These are phyloP conservation scores for Bolinopsis microptera DNA, from an alignment of 37 sponge, comb jelly and placozoan species.

Conservation along the genomic window DNA sequence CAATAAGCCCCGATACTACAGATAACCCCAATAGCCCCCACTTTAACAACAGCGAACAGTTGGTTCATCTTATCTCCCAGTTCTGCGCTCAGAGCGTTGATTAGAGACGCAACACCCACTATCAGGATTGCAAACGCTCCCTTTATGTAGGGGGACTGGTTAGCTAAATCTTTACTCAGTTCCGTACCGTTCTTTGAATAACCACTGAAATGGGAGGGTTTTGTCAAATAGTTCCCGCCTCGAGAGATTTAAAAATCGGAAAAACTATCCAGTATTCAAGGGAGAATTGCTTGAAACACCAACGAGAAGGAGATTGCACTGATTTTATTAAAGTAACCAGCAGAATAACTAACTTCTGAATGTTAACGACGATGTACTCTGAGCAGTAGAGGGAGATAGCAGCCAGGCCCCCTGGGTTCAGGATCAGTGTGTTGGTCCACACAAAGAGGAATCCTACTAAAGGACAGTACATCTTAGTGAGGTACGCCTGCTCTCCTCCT, in stretches of 20 bases:
- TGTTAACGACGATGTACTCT: conserved; percentile 53
- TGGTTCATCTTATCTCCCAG: conserved; percentile 61
- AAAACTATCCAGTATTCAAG: no score
- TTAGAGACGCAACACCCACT: conserved; percentile 11
- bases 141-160: conserved; percentile 42
- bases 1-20: conserved; percentile 39
- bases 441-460: conserved; percentile 56
- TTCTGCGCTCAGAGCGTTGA: conserved; percentile 32
- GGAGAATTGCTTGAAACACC: no score
- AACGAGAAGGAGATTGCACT: no score
- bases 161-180: neutral
- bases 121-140: conserved; percentile 55
- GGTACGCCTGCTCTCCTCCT: conserved; percentile 64
- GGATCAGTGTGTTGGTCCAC: conserved; percentile 62
- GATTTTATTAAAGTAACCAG: no score
- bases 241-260: no score
- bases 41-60: conserved; percentile 48
- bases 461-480: conserved; percentile 55
- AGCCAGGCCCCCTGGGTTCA: conserved; percentile 64
- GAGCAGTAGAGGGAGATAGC: conserved; percentile 61
- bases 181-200: conserved; percentile 20
- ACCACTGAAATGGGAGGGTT: conserved; percentile 28
- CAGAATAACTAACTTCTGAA: conserved; percentile 47
- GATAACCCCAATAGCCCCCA: neutral
- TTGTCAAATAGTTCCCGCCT: no score